phyloP scores from a whole-genome alignment of 2,888 invertebrate species.

The Psococerastis gibbosa region DNA sequence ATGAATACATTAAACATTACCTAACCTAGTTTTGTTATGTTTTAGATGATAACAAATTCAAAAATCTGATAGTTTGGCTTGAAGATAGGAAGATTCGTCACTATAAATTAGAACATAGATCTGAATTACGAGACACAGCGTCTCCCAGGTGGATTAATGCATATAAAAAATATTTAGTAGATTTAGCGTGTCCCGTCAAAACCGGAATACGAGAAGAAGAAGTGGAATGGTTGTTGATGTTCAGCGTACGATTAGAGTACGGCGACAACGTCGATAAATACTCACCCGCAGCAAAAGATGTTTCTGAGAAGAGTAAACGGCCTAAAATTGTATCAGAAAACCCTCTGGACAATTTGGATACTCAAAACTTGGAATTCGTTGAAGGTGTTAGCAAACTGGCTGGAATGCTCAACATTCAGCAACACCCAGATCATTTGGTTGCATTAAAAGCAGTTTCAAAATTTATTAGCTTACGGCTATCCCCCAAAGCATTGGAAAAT shows the following conservation, averaged over 20 bases:
- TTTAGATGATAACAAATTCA: conserved; percentile 67
- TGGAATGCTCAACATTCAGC: conserved; percentile 54
- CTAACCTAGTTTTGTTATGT: no score
- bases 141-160: conserved; percentile 47
- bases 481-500: conserved; percentile 35
- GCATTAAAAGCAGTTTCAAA: conserved; percentile 50
- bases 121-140: conserved; percentile 45
- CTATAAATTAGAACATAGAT: conserved; percentile 66
- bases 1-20: no score
- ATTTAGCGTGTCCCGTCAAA: conserved; percentile 50
- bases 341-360: conserved; percentile 69
- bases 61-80: conserved; percentile 69
- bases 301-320: conserved; percentile 32
- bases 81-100: conserved; percentile 86
- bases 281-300: conserved; percentile 39
- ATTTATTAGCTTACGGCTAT: conserved; percentile 37
- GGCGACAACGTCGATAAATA: conserved; percentile 59
- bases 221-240: conserved; percentile 68
- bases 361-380: conserved; percentile 64
- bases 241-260: conserved; percentile 68
- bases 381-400: conserved; percentile 63
- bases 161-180: conserved; percentile 52
- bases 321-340: conserved; percentile 63
- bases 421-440: conserved; percentile 61
- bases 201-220: conserved; percentile 41